Evolutionary conservation across 2,888 invertebrate genomes (phyloP).

Genomic region (Sphaerophoria rueppellii): DNA sequence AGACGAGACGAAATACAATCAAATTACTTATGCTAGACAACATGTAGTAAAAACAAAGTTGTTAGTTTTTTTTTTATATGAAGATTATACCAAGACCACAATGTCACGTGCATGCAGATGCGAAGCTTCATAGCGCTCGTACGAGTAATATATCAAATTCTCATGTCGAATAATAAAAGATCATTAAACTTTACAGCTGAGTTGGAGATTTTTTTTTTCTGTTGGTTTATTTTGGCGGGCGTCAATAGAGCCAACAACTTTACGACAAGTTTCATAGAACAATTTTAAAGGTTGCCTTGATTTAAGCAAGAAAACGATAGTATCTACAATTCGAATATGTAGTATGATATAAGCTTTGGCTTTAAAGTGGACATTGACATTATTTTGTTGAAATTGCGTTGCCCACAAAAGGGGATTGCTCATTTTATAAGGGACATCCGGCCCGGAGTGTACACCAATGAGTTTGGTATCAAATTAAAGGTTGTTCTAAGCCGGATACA

Average conservation of each 20-base stretch:
- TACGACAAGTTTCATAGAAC: neutral
- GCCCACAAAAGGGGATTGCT: too few relatives aligned
- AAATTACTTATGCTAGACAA: constrained; percentile 55
- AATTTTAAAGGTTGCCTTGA: neutral
- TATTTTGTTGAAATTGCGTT: too few relatives aligned
- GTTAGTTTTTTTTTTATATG: constrained; percentile 39
- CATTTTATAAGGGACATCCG: too few relatives aligned
- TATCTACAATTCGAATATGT: too few relatives aligned
- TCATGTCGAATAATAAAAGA: constrained; percentile 60
- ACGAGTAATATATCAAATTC: constrained; percentile 28
- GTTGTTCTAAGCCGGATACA: too few relatives aligned
- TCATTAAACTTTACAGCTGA: constrained; percentile 57
- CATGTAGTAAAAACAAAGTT: constrained; percentile 46
- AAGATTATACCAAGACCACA: constrained; percentile 56
- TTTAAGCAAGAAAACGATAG: too few relatives aligned
- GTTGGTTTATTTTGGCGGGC: neutral
- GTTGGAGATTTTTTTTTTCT: neutral
- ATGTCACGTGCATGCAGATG: constrained; percentile 68
- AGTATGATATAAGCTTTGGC: too few relatives aligned
- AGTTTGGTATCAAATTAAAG: too few relatives aligned
- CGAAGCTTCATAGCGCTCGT: constrained; percentile 6
- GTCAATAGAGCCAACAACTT: too few relatives aligned
- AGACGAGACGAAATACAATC: constrained; percentile 1
- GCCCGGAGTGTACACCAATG: too few relatives aligned
- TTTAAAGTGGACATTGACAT: too few relatives aligned